Evolutionary conservation across 2,797 vertebrate genomes (phyloP).

Genomic region (Sparidentex hasta): DNA sequence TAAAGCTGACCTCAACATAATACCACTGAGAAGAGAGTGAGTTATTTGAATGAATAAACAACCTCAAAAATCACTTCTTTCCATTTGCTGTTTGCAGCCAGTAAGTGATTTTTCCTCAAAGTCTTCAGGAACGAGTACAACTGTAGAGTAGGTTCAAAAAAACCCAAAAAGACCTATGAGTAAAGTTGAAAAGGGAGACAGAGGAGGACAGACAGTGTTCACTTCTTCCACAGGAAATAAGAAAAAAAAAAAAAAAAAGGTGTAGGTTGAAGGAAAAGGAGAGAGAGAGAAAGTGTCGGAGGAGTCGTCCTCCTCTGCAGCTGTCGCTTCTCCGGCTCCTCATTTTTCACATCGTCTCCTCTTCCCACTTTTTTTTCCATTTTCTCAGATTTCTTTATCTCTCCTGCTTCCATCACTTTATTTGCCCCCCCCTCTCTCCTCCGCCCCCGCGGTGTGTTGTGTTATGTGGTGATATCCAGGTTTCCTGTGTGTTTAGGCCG

Average conservation of each 20-base stretch:
- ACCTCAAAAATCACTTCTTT: background rate
- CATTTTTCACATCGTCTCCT: background rate
- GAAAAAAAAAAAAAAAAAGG: too few species aligned
- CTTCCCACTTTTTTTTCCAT: background rate
- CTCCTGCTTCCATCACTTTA: background rate
- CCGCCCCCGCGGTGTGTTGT: conserved; percentile 30
- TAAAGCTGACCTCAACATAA: background rate
- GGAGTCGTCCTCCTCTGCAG: conserved; percentile 3
- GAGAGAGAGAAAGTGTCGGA: background rate
- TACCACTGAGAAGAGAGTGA: background rate
- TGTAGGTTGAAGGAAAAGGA: background rate
- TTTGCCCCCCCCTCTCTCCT: background rate
- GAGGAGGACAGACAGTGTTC: background rate
- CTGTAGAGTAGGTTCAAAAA: background rate
- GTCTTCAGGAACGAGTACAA: background rate
- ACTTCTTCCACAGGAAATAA: conserved; percentile 7
- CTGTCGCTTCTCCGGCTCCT: conserved; percentile 14
- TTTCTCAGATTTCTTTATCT: conserved; percentile 10
- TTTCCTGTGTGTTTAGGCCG: conserved; percentile 54
- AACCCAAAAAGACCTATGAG: background rate
- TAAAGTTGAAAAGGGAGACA: background rate
- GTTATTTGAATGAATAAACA: background rate
- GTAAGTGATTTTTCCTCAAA: background rate
- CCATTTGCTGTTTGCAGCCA: background rate
- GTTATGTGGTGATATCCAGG: conserved; percentile 33